Evolutionary conservation across 2,797 vertebrate species (phyloP).

Genomic region (Scomberomorus guttatus): DNA sequence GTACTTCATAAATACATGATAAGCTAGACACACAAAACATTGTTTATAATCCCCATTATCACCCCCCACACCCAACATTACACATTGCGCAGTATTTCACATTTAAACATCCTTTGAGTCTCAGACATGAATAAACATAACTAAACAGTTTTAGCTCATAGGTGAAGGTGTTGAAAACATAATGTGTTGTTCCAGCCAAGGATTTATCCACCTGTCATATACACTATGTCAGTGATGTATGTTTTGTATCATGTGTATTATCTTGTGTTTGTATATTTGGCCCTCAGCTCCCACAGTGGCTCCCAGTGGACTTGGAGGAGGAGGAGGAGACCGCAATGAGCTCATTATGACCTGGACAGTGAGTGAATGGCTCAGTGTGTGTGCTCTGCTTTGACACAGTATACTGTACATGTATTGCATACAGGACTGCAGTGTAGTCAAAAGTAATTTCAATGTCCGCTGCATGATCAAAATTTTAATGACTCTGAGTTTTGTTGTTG

Average conservation of each 20-base stretch:
- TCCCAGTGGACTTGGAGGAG: slow-evolving; percentile 94
- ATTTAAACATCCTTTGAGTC: neutral
- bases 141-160: neutral
- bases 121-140: neutral
- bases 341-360: slow-evolving; percentile 97
- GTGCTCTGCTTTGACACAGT: neutral
- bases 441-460: neutral
- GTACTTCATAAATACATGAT: neutral
- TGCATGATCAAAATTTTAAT: neutral
- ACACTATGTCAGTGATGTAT: neutral
- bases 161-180: neutral
- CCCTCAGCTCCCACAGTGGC: slow-evolving; percentile 93
- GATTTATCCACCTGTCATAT: neutral
- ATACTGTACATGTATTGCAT: neutral
- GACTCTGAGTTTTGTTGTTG: neutral
- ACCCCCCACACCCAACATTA: too few species aligned
- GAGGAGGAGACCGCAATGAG: slow-evolving; percentile 94
- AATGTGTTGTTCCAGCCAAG: too few species aligned
- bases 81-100: neutral
- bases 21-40: neutral
- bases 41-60: neutral
- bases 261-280: slow-evolving; percentile 7
- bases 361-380: slow-evolving; percentile 61
- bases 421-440: neutral
- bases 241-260: neutral